Conservation (phyloP, 2,888 invertebrate genomes). For the Augochlorella aurata region DNA sequence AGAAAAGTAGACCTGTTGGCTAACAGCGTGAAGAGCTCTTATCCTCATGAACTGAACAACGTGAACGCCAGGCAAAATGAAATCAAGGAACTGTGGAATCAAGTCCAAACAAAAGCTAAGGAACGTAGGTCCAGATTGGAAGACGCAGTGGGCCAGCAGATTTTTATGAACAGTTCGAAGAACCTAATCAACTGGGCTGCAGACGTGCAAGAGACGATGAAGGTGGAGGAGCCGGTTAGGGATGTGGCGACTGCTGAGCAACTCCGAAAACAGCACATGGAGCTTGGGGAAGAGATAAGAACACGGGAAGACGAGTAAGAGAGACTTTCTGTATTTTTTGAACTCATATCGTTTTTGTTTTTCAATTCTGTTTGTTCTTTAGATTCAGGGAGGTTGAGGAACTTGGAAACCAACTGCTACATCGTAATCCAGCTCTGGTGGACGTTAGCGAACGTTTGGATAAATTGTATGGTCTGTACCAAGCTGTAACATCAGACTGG, state of each 20-base stretch:
- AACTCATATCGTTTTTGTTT: neutral
- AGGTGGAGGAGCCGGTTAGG: conserved; percentile 90
- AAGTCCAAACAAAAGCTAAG: conserved; percentile 92
- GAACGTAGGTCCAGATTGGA: conserved; percentile 93
- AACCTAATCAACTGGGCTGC: conserved; percentile 92
- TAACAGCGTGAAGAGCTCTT: conserved; percentile 94
- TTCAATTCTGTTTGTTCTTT: neutral
- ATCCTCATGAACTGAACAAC: conserved; percentile 94
- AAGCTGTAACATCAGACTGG: conserved; percentile 89
- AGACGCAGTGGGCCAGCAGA: conserved; percentile 97
- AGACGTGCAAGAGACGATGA: conserved; percentile 90
- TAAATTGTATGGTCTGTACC: conserved; percentile 88
- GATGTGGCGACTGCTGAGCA: conserved; percentile 97
- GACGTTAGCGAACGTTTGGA: conserved; percentile 91
- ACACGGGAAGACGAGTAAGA: conserved; percentile 93
- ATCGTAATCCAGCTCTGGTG: conserved; percentile 88
- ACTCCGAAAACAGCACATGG: conserved; percentile 94
- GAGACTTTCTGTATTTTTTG: conserved; percentile 1
- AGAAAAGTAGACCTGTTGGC: conserved; percentile 92
- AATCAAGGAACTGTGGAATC: conserved; percentile 93
- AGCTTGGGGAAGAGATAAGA: conserved; percentile 94
- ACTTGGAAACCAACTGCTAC: conserved; percentile 89
- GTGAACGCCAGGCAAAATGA: conserved; percentile 93
- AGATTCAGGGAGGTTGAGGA: conserved; percentile 91
- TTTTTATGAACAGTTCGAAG: conserved; percentile 93